Conservation (phyloP, 2,797 vertebrate genomes). For the Zalophus californianus region DNA sequence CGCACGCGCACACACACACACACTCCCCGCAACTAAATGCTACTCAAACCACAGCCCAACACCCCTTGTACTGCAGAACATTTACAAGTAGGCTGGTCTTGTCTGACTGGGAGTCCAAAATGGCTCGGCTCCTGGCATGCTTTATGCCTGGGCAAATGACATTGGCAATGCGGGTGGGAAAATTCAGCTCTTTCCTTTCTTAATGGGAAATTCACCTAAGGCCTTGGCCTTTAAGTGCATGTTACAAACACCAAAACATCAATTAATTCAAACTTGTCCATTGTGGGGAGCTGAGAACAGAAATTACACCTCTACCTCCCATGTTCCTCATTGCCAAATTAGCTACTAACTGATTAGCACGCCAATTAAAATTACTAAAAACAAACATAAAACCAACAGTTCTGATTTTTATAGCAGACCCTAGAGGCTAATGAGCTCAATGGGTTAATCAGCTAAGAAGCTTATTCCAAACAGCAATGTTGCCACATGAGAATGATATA, state of each 20-base stretch:
- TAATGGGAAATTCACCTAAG: slow-evolving; percentile 77
- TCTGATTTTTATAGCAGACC: slow-evolving; percentile 72
- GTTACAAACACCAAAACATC: slow-evolving; percentile 78
- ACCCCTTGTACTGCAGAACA: not conserved
- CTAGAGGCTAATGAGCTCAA: slow-evolving; percentile 71
- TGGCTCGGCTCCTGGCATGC: not conserved
- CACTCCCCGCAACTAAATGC: not conserved
- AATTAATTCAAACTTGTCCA: slow-evolving; percentile 79
- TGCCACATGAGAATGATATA: not conserved
- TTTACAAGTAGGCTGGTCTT: not conserved
- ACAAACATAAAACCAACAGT: slow-evolving; percentile 77
- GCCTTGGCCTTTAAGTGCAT: slow-evolving; percentile 74
- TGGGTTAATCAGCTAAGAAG: slow-evolving; percentile 41
- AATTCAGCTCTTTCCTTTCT: slow-evolving; percentile 65
- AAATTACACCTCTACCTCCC: slow-evolving; percentile 69
- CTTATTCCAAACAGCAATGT: not conserved
- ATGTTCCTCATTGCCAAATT: slow-evolving; percentile 78
- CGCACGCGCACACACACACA: not conserved
- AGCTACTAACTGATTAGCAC: slow-evolving; percentile 76
- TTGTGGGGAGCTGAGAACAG: slow-evolving; percentile 70
- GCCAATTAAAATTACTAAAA: slow-evolving; percentile 78
- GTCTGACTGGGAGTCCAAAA: not conserved
- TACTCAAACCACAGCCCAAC: not conserved
- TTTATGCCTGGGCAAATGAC: not conserved
- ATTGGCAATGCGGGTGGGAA: slow-evolving; percentile 71